phyloP scores from a whole-genome alignment of 2,113 vertebrate species.

The Brachyistius frenatus region DNA sequence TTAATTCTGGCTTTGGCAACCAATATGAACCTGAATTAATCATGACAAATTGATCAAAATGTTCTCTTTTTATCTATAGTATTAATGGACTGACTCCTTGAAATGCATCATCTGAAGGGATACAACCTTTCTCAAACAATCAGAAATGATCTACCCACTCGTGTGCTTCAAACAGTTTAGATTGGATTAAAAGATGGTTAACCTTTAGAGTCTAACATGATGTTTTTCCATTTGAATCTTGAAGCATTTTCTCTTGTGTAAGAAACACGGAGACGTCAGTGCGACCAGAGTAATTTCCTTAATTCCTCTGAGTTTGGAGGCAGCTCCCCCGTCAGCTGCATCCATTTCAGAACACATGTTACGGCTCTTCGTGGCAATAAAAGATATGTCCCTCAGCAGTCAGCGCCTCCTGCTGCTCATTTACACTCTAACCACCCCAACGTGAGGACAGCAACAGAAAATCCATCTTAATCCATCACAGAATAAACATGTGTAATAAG shows the following conservation, averaged over 20 bases:
- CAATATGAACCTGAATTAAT: no score
- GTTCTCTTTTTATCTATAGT: no score
- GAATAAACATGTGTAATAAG: slow-evolving; percentile 40
- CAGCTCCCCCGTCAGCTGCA: slow-evolving; percentile 34
- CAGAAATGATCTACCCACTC: not conserved
- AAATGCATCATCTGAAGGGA: not conserved
- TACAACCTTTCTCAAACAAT: not conserved
- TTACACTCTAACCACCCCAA: slow-evolving; percentile 45
- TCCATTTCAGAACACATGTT: slow-evolving; percentile 47
- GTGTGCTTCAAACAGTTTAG: not conserved
- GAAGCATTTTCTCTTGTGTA: not conserved
- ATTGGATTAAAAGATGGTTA: not conserved
- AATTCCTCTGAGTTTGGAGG: not conserved
- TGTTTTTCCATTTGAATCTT: not conserved
- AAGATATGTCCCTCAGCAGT: slow-evolving; percentile 51
- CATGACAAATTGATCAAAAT: no score
- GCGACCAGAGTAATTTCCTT: not conserved
- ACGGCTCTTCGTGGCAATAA: slow-evolving; percentile 43
- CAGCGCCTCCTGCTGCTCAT: slow-evolving; percentile 60
- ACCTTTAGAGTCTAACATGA: not conserved
- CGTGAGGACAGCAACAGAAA: slow-evolving; percentile 41
- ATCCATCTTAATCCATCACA: slow-evolving; percentile 55
- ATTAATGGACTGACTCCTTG: not conserved
- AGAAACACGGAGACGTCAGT: not conserved
- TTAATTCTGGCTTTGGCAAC: no score